Percentiles rank a stretch among this genome's conserved stretches.
phyloP scores from a whole-genome alignment of 2,797 vertebrate genomes.

The Momotus momota region DNA sequence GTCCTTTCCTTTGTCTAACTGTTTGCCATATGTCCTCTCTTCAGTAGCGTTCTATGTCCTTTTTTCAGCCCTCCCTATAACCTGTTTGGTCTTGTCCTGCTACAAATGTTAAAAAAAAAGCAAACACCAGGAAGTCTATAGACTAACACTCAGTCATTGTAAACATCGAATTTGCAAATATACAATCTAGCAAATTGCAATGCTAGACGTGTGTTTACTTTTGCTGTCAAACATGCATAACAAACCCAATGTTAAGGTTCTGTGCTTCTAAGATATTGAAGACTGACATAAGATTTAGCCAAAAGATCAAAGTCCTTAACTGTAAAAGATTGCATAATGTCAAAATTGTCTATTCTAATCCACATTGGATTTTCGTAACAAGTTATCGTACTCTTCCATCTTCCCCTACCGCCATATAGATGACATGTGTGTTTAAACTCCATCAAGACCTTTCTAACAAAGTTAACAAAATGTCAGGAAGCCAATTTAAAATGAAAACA shows the following conservation, averaged over 20 bases:
- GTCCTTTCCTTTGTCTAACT: background rate
- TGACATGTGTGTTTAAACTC: slow-evolving; percentile 15
- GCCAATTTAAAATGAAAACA: slow-evolving; percentile 51
- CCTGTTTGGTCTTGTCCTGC: background rate
- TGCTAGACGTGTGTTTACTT: background rate
- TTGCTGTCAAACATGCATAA: background rate
- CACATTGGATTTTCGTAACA: background rate
- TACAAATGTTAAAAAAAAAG: background rate
- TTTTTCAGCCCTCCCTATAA: background rate
- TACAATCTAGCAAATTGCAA: background rate
- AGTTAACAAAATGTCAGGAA: slow-evolving; percentile 38
- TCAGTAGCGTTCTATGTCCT: background rate
- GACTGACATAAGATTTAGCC: background rate
- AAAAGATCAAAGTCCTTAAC: slow-evolving; percentile 20
- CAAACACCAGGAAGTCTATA: background rate
- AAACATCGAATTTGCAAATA: background rate
- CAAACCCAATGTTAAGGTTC: background rate
- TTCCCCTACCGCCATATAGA: background rate
- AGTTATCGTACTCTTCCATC: background rate
- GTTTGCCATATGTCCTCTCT: background rate
- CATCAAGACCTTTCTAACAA: slow-evolving; percentile 32
- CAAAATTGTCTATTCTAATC: background rate
- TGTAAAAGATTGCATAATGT: background rate
- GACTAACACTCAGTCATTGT: background rate
- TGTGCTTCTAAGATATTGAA: background rate